These are phyloP conservation scores for Drosophila meridionalis DNA, from an alignment of 2,888 invertebrate species.

Conservation along the genomic window DNA sequence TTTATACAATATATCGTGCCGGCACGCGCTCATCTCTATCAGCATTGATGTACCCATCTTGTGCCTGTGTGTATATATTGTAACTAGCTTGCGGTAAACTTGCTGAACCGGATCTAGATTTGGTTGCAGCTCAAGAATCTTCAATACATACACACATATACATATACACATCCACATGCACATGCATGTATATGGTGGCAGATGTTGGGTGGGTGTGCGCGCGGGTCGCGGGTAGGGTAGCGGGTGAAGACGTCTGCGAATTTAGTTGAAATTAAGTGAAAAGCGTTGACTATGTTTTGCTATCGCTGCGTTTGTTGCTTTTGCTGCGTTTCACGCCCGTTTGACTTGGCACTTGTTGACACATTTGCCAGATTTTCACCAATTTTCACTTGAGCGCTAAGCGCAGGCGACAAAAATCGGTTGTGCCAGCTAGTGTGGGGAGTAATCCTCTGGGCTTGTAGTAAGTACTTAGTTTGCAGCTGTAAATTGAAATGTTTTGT, in stretches of 20 bases:
- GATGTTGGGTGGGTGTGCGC: slow-evolving; percentile 25
- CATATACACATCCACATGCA: background rate
- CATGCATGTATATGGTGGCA: background rate
- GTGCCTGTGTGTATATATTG: slow-evolving; percentile 43
- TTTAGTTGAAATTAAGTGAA: slow-evolving; percentile 72
- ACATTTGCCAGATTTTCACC: slow-evolving; percentile 76
- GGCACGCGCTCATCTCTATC: slow-evolving; percentile 45
- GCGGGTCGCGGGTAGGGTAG: slow-evolving; percentile 15
- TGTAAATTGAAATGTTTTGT: slow-evolving; percentile 61
- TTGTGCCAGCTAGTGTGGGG: background rate
- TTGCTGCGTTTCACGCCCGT: slow-evolving; percentile 44
- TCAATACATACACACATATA: slow-evolving; percentile 37
- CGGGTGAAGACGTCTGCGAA: slow-evolving; percentile 38
- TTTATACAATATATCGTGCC: slow-evolving; percentile 11
- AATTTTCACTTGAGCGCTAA: slow-evolving; percentile 73
- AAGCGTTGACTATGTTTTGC: slow-evolving; percentile 50
- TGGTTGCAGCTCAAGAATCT: slow-evolving; percentile 78
- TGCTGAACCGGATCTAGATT: slow-evolving; percentile 80
- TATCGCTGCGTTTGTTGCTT: slow-evolving; percentile 32
- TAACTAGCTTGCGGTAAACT: slow-evolving; percentile 79
- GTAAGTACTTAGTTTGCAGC: slow-evolving; percentile 49
- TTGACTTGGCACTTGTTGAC: slow-evolving; percentile 70
- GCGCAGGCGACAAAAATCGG: slow-evolving; percentile 51
- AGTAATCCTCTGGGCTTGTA: slow-evolving; percentile 12
- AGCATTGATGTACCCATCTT: slow-evolving; percentile 47